Percentiles rank a stretch among this genome's conserved stretches.
These are phyloP conservation scores for Delichon dasypus DNA, from an alignment of 2,797 vertebrate genomes.

Conservation along the genomic window DNA sequence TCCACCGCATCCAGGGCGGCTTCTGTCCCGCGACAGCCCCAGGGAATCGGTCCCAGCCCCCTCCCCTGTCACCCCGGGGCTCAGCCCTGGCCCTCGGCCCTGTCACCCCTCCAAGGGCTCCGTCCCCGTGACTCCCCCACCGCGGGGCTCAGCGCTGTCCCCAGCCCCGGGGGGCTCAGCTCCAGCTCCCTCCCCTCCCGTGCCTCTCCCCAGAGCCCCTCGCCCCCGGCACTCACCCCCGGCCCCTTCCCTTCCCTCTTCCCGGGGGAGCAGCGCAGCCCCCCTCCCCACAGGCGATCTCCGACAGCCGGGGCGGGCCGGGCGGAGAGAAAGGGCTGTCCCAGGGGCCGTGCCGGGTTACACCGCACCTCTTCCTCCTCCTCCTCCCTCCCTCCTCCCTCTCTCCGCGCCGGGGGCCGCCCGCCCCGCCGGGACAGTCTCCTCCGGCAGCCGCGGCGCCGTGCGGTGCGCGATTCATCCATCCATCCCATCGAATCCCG, in stretches of 20 bases:
- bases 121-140: rapidly evolving
- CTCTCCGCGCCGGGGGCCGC: neutral
- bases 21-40: neutral
- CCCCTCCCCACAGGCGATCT: neutral
- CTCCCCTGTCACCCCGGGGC: rapidly evolving
- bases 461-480: neutral
- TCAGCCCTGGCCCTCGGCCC: no score
- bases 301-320: neutral
- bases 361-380: neutral
- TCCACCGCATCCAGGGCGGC: rapidly evolving
- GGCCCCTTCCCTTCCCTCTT: neutral
- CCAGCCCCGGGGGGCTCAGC: neutral
- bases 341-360: neutral
- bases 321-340: neutral
- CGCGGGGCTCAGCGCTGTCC: neutral
- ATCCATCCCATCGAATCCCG: neutral
- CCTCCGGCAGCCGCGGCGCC: neutral
- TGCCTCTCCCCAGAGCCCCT: neutral
- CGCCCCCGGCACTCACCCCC: neutral
- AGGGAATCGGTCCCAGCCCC: neutral
- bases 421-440: neutral
- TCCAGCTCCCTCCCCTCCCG: neutral
- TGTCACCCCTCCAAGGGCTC: no score
- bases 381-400: neutral
- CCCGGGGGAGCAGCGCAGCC: neutral